Evolutionary conservation across 2,113 vertebrate genomes (phyloP), one percentile per base, ranked within the genome.

Genomic region (Pterocles gutturalis): DNA sequence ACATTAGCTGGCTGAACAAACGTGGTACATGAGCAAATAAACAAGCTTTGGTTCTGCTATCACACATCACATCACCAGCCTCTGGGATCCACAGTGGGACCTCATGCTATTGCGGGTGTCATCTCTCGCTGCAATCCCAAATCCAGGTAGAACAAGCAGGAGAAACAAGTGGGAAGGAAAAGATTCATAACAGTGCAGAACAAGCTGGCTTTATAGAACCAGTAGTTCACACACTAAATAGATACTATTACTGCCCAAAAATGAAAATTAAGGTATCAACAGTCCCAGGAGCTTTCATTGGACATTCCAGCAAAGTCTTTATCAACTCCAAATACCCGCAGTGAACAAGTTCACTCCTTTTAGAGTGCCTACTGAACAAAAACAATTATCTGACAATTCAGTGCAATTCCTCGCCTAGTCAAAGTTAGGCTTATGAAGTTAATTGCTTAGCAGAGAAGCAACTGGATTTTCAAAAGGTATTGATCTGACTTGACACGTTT

Each of bases 1-100:
- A 7, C 13, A 29, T 70, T 0, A 75, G 29, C 7, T 8, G 46
- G 26, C 14, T 57, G 17, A 84, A 66, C 75, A 92, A 91, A 26
- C 0, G 9, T 0, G 1, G 12, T 29, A 2, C 6, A 12, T 8
- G 2, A 78, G 69, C 19, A 57, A 65, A 78, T 4, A 64, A 4
- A 22, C 4, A 8, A 86, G 20, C 29, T 83, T 73, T 25, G 75
- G 33, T 71, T 72, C 61, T 92, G 69, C 28, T 62, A 9, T 13
- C 38, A 19, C 38, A 19, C 64, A 67, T 64, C 64, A 34, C 54
- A 43, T 24, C 31, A 3, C 13, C 31, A 82, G 48, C 38, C 29
- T 45, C 57, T 29, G 61, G 45, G 48, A 69, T 25, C 29, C 73
- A 33, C 22, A 78, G 13, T 5, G n/a, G 55, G 76, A 84, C 26